Conservation (phyloP, 1,140 invertebrate genomes). For the Cheumatopsyche charites region DNA sequence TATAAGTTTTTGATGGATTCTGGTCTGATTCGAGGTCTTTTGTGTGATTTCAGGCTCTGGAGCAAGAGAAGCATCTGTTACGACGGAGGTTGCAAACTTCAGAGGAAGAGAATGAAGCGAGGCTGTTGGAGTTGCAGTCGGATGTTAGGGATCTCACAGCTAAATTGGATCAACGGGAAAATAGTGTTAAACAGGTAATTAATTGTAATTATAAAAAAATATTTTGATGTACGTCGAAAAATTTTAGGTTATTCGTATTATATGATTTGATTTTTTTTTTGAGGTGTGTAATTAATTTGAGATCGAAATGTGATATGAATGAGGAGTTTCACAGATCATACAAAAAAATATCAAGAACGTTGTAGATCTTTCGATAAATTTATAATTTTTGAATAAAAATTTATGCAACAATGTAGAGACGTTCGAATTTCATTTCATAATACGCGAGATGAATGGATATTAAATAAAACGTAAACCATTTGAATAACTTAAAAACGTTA, state of each 20-base stretch:
- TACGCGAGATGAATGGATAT: too few species aligned
- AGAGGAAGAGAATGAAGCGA: conserved; percentile 88
- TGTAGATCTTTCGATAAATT: too few species aligned
- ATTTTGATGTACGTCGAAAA: not conserved
- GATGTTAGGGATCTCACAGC: conserved; percentile 79
- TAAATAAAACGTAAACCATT: too few species aligned
- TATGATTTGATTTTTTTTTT: not conserved
- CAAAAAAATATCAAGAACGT: too few species aligned
- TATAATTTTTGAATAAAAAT: too few species aligned
- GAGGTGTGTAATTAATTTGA: too few species aligned
- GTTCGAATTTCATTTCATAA: too few species aligned
- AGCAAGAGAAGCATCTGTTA: conserved; percentile 90
- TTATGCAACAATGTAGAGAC: too few species aligned
- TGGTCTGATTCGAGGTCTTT: conserved; percentile 1
- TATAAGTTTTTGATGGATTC: too few species aligned
- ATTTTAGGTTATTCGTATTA: not conserved
- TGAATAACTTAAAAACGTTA: too few species aligned
- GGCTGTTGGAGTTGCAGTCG: conserved; percentile 83
- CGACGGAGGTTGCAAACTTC: conserved; percentile 81
- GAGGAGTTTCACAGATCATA: too few species aligned
- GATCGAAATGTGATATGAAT: too few species aligned
- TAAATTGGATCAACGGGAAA: conserved; percentile 70
- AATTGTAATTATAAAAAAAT: not conserved
- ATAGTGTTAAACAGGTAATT: conserved; percentile 62
- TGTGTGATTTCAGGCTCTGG: conserved; percentile 73